Evolutionary conservation across 30 jellyfish, hydroid and myxozoan genomes (phyloP).

Genomic region (Mastigias papua): DNA sequence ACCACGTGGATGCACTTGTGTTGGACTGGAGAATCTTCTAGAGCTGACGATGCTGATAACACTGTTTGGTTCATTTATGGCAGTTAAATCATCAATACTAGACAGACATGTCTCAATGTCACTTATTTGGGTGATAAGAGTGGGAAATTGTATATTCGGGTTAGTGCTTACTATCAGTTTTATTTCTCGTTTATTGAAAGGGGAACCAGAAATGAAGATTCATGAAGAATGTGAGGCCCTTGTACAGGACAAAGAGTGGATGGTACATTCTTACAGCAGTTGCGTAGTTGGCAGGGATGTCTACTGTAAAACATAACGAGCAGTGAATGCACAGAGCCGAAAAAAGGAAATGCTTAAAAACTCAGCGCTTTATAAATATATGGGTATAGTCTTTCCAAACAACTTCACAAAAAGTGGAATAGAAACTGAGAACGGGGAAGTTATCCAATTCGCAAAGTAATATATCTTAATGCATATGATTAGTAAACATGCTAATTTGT

Average conservation of each 20-base stretch:
- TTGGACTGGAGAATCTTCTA: constrained; percentile 61
- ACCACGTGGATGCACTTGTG: background rate
- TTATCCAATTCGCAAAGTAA: too few relatives aligned
- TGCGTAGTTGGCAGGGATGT: too few relatives aligned
- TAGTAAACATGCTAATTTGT: too few relatives aligned
- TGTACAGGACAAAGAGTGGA: background rate
- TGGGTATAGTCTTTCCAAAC: too few relatives aligned
- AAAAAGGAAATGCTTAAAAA: too few relatives aligned
- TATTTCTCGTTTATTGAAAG: constrained; percentile 5
- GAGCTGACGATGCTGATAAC: constrained; percentile 50
- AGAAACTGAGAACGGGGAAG: too few relatives aligned
- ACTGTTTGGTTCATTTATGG: constrained; percentile 30
- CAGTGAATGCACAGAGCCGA: too few relatives aligned
- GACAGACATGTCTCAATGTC: constrained; percentile 5
- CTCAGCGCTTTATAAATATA: too few relatives aligned
- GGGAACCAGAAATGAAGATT: background rate
- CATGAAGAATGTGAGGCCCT: background rate
- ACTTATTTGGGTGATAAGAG: constrained; percentile 37
- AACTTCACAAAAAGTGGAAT: too few relatives aligned
- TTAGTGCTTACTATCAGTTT: constrained; percentile 13
- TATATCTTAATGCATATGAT: too few relatives aligned
- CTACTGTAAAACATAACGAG: too few relatives aligned
- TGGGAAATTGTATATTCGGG: constrained; percentile 7
- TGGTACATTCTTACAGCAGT: too few relatives aligned
- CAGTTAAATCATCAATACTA: constrained; percentile 33